Base-by-base conservation (phyloP, 2,797 vertebrate species). In the Enteromius thamalakanensis region DNA sequence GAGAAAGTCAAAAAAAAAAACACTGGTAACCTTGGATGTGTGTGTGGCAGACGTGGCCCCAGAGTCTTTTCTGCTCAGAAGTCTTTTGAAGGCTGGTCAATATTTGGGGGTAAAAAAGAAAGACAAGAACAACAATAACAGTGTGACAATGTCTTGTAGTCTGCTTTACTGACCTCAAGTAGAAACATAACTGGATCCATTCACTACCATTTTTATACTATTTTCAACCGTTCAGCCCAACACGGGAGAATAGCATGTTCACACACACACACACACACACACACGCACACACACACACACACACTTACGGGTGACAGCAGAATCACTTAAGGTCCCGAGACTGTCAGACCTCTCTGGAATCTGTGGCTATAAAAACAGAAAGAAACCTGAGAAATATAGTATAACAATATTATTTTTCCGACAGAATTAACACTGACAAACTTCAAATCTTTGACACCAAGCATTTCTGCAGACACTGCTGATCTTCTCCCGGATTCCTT, bases 341-440 rank as follows among this genome's bases (percentile, higher is more conserved):
- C 90, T 92, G 64, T 95, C 89, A 3, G 90, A 94, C 85, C 90
- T 90, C 89, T 95, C 95, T 47, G 94, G 95, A 86, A 95, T 95
- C 90, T 95, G 94, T 86, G 95, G 94, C 94, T 95, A 67, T 86
- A 23, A 60, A 23, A 14, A 19, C n/a, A 47, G 29, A 47, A 42
- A 14, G 6, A 55, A 49, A 14, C 6, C 14, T 23, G 55, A 79
- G 34, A 42, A 80, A 58, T 12, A 68, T 3, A 3, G 45, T 19
- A 34, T 3, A 55, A 17, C 4, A 62, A 5, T 15, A 62, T 15
- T 7, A 15, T 62, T 58, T 58, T 62, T 29, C 26, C 12, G 26
- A 29, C 60, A 29, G 26, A 29, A 14, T 60, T 62, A 62, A 26
- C 58, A 60, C 2, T 26, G 23, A 62, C 23, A 60, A 12, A 29